These are phyloP conservation scores for Chromis chromis DNA, from an alignment of 2,797 vertebrate genomes.

Conservation along the genomic window DNA sequence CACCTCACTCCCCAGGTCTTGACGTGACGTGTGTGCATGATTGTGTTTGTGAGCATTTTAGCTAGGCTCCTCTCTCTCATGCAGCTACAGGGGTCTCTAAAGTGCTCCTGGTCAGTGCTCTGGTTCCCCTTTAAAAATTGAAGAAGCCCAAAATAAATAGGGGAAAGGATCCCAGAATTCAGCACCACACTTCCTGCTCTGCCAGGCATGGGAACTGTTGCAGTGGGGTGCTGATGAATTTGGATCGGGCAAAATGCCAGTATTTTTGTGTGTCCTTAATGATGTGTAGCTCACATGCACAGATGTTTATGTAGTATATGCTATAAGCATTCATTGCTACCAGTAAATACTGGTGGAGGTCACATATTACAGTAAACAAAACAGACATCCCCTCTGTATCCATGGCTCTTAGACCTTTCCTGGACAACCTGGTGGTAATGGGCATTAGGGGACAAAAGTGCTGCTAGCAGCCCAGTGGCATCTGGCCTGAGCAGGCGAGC, in stretches of 20 bases:
- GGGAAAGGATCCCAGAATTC: slow-evolving; percentile 47
- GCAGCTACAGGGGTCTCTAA: slow-evolving; percentile 70
- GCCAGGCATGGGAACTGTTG: slow-evolving; percentile 32
- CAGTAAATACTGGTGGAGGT: slow-evolving; percentile 36
- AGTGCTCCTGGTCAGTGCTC: slow-evolving; percentile 75
- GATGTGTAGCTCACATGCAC: slow-evolving; percentile 24
- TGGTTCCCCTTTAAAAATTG: slow-evolving; percentile 77
- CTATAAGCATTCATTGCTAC: slow-evolving; percentile 21
- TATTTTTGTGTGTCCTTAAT: slow-evolving; percentile 15
- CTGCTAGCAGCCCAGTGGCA: slow-evolving; percentile 73
- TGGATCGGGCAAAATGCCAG: slow-evolving; percentile 19
- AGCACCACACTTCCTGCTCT: slow-evolving; percentile 15
- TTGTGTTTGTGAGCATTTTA: slow-evolving; percentile 53
- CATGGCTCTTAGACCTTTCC: slow-evolving; percentile 56
- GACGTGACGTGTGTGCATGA: slow-evolving; percentile 56
- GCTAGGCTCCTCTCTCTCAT: slow-evolving; percentile 64
- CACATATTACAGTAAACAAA: slow-evolving; percentile 60
- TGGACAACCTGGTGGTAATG: slow-evolving; percentile 62
- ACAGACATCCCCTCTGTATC: slow-evolving; percentile 37
- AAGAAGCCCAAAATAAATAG: slow-evolving; percentile 79
- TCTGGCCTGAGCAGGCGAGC: slow-evolving; percentile 75
- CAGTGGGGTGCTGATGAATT: slow-evolving; percentile 22
- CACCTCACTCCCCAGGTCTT: slow-evolving; percentile 65
- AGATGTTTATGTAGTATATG: slow-evolving; percentile 31
- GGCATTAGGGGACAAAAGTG: slow-evolving; percentile 64